phyloP scores from a whole-genome alignment of 2,797 vertebrate species.

The Acrocephalus scirpaceus region DNA sequence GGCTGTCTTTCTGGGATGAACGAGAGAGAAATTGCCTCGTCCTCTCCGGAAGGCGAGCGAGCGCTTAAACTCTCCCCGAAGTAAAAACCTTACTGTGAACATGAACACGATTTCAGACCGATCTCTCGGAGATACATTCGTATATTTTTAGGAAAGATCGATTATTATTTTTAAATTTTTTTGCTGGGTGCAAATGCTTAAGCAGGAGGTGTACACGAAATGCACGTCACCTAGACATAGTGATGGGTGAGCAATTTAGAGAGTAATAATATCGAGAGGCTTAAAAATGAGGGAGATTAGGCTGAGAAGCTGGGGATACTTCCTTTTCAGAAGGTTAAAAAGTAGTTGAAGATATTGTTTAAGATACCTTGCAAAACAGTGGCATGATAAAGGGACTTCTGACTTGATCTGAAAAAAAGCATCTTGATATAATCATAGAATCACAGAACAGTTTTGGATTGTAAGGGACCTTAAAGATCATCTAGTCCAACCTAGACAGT shows the following conservation, averaged over 20 bases:
- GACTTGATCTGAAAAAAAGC: background rate
- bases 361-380: background rate
- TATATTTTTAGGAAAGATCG: background rate
- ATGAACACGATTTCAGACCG: rapidly evolving
- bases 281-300: background rate
- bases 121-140: rapidly evolving
- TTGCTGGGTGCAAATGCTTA: background rate
- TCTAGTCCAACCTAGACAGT: background rate
- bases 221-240: background rate
- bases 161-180: too few species aligned
- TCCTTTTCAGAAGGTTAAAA: background rate
- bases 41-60: background rate
- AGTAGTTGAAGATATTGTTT: background rate
- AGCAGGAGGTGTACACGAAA: background rate
- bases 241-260: background rate
- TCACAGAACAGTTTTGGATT: background rate
- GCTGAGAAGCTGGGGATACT: background rate
- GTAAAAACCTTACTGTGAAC: background rate
- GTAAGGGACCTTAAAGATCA: background rate
- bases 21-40: background rate
- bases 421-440: rapidly evolving
- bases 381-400: background rate
- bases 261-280: rapidly evolving
- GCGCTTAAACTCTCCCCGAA: background rate
- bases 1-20: too few species aligned